Evolutionary conservation across 35 echinoderm and acorn worm species (phyloP), one percentile per base, ranked within the genome.

Genomic region (Ptychodera flava): DNA sequence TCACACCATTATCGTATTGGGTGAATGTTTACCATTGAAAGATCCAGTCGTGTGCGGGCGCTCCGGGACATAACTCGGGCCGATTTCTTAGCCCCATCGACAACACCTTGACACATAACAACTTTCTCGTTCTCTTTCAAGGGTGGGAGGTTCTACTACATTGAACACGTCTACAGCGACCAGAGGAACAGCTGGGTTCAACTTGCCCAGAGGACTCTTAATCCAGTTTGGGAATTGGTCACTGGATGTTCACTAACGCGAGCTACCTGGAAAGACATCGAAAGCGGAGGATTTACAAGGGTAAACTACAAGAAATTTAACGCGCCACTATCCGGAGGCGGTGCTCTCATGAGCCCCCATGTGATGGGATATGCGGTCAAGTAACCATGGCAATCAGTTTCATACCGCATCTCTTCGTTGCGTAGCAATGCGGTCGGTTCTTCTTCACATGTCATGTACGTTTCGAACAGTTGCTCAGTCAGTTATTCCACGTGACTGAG

Each of bases 71-170:
- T n/a, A n/a, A n/a, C n/a, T n/a, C n/a, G n/a, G n/a, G n/a, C n/a
- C n/a, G n/a, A n/a, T n/a, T n/a, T n/a, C n/a, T n/a, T n/a, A n/a
- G n/a, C n/a, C n/a, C n/a, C n/a, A n/a, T n/a, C n/a, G n/a, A n/a
- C n/a, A n/a, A n/a, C n/a, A n/a, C n/a, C n/a, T n/a, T n/a, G n/a
- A n/a, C n/a, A n/a, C n/a, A n/a, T n/a, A n/a, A n/a, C n/a, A n/a
- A n/a, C n/a, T n/a, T n/a, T n/a, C n/a, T n/a, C n/a, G n/a, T 64
- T 64, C 6, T 64, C 45, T 12, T 64, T 87, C 30, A 64, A 87
- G 86, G 53, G 76, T 22, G 86, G 86, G 34, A 76, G 34, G 10
- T 87, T 87, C 77, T 87, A 79, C 76, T 87, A 78, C 85, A 31
- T 87, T 1, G 85, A 87, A 77, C 85, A 87, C 85, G 79, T 78